Conservation (phyloP, 2,113 vertebrate species). For the Zosterops lateralis region DNA sequence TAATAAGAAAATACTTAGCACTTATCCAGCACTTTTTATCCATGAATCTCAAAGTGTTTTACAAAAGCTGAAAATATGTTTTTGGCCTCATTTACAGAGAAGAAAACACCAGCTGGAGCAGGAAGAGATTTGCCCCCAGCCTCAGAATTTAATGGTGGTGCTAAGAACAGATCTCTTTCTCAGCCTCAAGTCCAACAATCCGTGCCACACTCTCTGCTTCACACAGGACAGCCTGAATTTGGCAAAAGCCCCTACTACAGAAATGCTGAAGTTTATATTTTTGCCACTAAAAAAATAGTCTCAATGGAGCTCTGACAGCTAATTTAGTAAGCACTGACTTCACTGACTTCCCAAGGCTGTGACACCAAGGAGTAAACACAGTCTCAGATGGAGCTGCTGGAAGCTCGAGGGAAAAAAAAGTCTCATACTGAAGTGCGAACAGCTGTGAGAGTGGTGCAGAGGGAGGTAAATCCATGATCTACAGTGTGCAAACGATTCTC, state of each 20-base stretch:
- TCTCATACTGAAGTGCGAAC: constrained; percentile 9
- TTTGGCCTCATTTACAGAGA: constrained; percentile 36
- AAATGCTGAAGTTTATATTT: constrained; percentile 7
- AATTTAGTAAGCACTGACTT: background rate
- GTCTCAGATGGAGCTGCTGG: background rate
- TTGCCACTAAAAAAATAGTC: background rate
- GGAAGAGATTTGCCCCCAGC: constrained; percentile 33
- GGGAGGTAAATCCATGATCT: constrained; percentile 33
- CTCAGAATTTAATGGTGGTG: constrained; percentile 31
- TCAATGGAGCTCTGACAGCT: background rate
- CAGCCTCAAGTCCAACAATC: background rate
- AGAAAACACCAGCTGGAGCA: constrained; percentile 52
- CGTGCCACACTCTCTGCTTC: background rate
- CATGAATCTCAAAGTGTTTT: constrained; percentile 31
- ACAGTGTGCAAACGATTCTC: constrained; percentile 54
- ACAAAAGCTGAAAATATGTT: constrained; percentile 27
- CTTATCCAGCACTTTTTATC: constrained; percentile 36
- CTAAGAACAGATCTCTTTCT: constrained; percentile 9
- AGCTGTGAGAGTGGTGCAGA: background rate
- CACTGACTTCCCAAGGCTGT: background rate
- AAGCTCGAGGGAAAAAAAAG: background rate
- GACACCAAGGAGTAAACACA: background rate
- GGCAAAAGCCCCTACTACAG: background rate
- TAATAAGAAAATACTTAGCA: constrained; percentile 57
- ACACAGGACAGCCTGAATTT: background rate